phyloP scores from a whole-genome alignment of 2,113 vertebrate species.

The Gasterosteus nipponicus region DNA sequence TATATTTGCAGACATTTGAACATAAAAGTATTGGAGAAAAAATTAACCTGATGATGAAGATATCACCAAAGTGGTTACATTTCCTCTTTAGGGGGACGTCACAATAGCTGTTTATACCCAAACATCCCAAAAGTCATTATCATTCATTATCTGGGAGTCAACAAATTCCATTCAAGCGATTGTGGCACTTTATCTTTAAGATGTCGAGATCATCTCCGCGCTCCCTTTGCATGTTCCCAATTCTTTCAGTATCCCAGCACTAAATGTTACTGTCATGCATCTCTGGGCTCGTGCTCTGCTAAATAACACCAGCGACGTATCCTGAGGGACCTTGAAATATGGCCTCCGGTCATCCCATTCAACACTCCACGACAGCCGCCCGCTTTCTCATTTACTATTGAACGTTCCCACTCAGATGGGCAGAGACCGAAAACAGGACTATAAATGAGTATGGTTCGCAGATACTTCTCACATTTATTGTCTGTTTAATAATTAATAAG shows the following conservation, averaged over 20 bases:
- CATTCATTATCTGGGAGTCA: background rate
- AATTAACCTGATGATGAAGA: background rate
- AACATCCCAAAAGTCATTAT: background rate
- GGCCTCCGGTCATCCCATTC: slow-evolving; percentile 4
- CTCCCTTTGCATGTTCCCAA: slow-evolving; percentile 9
- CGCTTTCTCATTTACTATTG: slow-evolving; percentile 14
- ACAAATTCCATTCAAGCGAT: background rate
- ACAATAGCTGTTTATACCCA: background rate
- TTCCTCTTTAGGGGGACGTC: background rate
- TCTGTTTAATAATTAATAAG: slow-evolving; percentile 66
- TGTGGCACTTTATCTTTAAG: background rate
- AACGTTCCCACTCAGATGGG: background rate
- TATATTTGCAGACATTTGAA: background rate
- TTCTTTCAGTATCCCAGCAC: slow-evolving; percentile 4
- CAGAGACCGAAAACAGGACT: background rate
- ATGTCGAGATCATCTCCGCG: background rate
- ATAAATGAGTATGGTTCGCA: slow-evolving; percentile 12
- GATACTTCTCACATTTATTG: slow-evolving; percentile 38
- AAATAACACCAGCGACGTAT: slow-evolving; percentile 15
- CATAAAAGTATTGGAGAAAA: background rate
- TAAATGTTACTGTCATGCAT: slow-evolving; percentile 40
- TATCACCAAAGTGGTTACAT: background rate
- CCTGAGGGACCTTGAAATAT: slow-evolving; percentile 51
- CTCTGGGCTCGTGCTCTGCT: slow-evolving; percentile 49
- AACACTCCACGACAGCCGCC: slow-evolving; percentile 21